Conservation (phyloP, 2,113 vertebrate genomes). For the Conger conger region DNA sequence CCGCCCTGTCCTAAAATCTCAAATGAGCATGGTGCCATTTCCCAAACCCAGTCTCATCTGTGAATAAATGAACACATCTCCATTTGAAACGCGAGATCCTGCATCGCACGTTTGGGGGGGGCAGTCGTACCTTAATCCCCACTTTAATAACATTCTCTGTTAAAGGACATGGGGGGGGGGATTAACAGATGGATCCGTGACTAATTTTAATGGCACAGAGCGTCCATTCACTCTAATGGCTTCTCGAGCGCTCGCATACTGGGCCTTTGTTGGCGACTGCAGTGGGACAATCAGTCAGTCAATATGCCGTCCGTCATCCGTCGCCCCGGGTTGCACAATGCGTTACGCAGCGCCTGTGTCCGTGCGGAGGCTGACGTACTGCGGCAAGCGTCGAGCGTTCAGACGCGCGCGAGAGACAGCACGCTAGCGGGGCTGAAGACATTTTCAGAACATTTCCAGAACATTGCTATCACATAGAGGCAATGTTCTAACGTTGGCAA, state of each 20-base stretch:
- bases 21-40: background rate
- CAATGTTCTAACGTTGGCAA: too few relatives aligned
- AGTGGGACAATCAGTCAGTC: background rate
- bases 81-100: background rate
- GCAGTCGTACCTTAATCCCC: background rate
- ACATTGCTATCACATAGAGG: too few relatives aligned
- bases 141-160: background rate
- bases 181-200: background rate
- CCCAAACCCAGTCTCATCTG: background rate
- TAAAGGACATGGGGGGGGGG: background rate
- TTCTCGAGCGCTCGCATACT: slow-evolving; percentile 3
- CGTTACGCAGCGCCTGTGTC: background rate
- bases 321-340: background rate
- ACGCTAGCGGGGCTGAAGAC: background rate
- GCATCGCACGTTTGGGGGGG: background rate
- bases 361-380: background rate
- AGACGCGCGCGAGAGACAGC: background rate
- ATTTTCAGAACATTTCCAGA: background rate
- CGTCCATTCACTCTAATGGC: background rate
- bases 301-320: background rate
- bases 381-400: background rate
- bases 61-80: background rate
- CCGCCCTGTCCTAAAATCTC: background rate
- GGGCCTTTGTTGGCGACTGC: background rate
- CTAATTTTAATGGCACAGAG: background rate